Evolutionary conservation across 2,797 vertebrate species (phyloP), one percentile per base, ranked within the genome.

Genomic region (Ctenopoma multispine): DNA sequence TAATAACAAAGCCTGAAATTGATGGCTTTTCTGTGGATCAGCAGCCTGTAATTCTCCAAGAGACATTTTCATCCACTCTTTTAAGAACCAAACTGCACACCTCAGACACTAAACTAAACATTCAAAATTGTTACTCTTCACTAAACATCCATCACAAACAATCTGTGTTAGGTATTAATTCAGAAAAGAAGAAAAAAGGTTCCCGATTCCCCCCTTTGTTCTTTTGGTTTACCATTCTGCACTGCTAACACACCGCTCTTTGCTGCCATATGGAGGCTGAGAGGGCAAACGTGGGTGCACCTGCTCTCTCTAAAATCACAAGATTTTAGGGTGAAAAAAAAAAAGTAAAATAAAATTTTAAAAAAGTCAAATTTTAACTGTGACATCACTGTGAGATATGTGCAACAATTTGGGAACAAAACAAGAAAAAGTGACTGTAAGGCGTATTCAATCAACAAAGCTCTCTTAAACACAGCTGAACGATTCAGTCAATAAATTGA

Each of bases 231-330:
- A 47, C 23, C 59, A 27, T 36, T 44, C 12, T 21, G 44, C 47
- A 9, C 38, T 64, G 58, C 48, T 23, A 65, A 64, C 60, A 62
- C 34, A 36, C 61, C 54, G 69, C 49, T 72, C 47, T 63, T 65
- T 44, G 1, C 46, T 50, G 63, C 76, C 83, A 87, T 79, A 83
- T 74, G 75, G 79, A 72, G 43, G 24, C 68, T 59, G 53, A 57
- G 1, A 0, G 57, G 56, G 46, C 60, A 31, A 69, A 70, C 70
- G 66, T 48, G 31, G 47, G 6, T 57, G 65, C 83, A 87, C 87
- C 89, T 86, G 86, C 80, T 78, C 18, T 12, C 63, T 44, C 31
- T 15, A 83, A 72, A 80, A 75, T 34, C 60, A 53, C 34, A 36
- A 43, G 24, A 31, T 44, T 77, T 64, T 44, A 15, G 46, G 17